These are phyloP conservation scores for Sandelia bainsii DNA, from an alignment of 2,797 vertebrate genomes.

Conservation along the genomic window DNA sequence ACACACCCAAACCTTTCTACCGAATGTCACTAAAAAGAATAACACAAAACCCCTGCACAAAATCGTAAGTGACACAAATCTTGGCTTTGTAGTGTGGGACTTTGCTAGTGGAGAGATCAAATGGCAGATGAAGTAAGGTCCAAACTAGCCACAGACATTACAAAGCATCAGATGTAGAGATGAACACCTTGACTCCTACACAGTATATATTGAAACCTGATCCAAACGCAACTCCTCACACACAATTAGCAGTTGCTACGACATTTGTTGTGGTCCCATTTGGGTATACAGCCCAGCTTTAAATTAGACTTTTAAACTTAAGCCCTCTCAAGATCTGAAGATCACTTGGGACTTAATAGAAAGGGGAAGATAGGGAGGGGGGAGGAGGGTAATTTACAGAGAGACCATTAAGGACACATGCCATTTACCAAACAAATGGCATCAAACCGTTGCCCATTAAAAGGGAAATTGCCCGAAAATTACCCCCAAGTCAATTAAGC, in stretches of 20 bases:
- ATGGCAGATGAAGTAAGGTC: no score
- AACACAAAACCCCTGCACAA: neutral
- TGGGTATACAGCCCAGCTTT: constrained; percentile 27
- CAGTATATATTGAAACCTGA: constrained; percentile 42
- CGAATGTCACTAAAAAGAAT: constrained; percentile 30
- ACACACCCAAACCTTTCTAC: constrained; percentile 9
- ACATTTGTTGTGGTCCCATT: constrained; percentile 54
- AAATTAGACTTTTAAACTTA: constrained; percentile 51
- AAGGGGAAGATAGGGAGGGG: neutral
- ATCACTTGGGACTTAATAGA: constrained; percentile 53
- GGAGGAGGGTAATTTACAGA: constrained; percentile 40
- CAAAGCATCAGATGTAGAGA: constrained; percentile 35
- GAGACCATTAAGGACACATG: constrained; percentile 68
- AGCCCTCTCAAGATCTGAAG: constrained; percentile 49
- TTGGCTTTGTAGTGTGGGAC: neutral
- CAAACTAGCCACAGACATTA: neutral
- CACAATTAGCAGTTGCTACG: constrained; percentile 46
- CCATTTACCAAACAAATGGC: constrained; percentile 79
- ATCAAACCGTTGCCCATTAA: constrained; percentile 77
- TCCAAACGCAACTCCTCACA: constrained; percentile 19
- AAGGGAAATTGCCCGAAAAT: constrained; percentile 82
- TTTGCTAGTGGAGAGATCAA: neutral
- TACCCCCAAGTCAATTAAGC: constrained; percentile 77
- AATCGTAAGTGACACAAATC: constrained; percentile 7
- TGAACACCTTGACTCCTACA: constrained; percentile 24